Evolutionary conservation across 2,888 invertebrate genomes (phyloP), one percentile per base, ranked within the genome.

Genomic region (Epinotia bilunana): DNA sequence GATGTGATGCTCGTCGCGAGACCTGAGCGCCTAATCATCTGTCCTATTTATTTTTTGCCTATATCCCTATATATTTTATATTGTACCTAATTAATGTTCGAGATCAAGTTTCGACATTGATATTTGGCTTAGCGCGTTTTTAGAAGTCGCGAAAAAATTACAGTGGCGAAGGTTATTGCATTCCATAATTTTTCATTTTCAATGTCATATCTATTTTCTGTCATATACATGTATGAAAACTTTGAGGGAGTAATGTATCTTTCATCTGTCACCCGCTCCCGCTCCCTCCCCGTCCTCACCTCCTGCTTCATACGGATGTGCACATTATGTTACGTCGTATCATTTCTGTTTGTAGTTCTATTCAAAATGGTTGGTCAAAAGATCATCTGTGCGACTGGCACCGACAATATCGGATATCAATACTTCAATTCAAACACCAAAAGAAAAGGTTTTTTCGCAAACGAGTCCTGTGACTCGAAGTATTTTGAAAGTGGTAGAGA

Each of bases 321-420:
- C 91, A 92, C 93, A 91, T 91, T 92, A 89, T 91, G 94, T 94
- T 93, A 94, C 92, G 93, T 93, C 94, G 90, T 93, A 89, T 93
- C 92, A 91, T 94, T 94, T 94, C 87, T 94, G 90, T 94, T 94
- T 93, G 93, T 94, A 94, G 94, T 94, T 93, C 92, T 93, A 92
- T 93, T 88, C 94, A 94, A 94, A 94, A 94, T 94, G 94, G 94
- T 94, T 92, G 89, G 93, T 91, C 91, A 91, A 93, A 94, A 91
- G 89, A 90, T 91, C 93, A 91, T 88, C 93, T 90, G 92, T 92
- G 91, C 93, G 91, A 89, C 91, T 91, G 90, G 92, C 89, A 91
- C 92, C 90, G 92, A 92, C 91, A 90, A 89, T 92, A 90, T 90
- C 92, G 92, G 91, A 91, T 90, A 88, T 89, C 87, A 86, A 83